These are phyloP conservation scores for Poecilobothrus nobilitatus DNA, from an alignment of 2,888 invertebrate species.

Conservation along the genomic window DNA sequence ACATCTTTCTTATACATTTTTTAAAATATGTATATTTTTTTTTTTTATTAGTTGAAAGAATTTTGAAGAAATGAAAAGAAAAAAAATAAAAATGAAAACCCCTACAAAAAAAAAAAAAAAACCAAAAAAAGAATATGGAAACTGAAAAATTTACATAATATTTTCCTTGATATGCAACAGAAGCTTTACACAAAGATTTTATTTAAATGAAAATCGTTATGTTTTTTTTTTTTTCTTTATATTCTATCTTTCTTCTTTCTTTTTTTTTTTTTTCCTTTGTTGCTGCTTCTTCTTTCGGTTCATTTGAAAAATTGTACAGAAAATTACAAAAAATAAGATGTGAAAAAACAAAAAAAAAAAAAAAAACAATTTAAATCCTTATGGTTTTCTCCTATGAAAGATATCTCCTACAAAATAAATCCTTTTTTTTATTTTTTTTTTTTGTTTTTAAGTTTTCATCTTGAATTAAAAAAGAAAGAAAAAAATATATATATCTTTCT, in stretches of 20 bases:
- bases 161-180: constrained; percentile 2
- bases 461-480: too few species aligned
- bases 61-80: too few species aligned
- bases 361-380: not conserved
- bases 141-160: constrained; percentile 2
- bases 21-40: too few species aligned
- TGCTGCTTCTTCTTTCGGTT: not conserved
- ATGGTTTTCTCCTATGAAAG: not conserved
- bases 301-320: not conserved
- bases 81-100: not conserved
- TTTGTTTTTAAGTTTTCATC: too few species aligned
- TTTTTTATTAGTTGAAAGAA: too few species aligned
- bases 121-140: not conserved
- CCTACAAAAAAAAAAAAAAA: too few species aligned
- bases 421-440: too few species aligned
- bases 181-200: not conserved
- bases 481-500: too few species aligned
- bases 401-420: too few species aligned
- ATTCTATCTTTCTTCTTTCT: not conserved
- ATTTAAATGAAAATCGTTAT: not conserved
- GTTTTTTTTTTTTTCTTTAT: not conserved
- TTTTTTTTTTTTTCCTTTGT: too few species aligned
- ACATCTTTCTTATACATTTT: too few species aligned
- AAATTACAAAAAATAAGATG: not conserved
- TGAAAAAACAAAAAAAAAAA: not conserved